A percentile compares a stretch with the other conserved stretches of the same genome.
Evolutionary conservation across 2,113 vertebrate species (phyloP).

Genomic region (Lasiurus borealis): DNA sequence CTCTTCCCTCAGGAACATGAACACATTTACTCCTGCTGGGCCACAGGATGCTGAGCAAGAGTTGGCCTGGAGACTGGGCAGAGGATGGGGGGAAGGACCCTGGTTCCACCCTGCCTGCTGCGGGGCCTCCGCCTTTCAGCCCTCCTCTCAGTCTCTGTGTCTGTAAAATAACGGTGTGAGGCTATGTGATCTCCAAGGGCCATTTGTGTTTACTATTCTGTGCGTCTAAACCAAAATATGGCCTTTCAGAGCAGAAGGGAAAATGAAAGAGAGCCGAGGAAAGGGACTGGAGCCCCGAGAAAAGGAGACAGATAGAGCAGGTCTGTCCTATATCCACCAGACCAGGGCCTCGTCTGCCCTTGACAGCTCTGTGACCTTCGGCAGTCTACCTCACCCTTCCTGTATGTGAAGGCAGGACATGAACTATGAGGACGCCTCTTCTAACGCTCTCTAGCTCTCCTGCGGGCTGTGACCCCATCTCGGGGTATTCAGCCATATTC

Average conservation of each 20-base stretch:
- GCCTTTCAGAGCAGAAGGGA: constrained; percentile 6
- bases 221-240: neutral
- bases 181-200: neutral
- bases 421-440: neutral
- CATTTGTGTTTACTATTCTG: neutral
- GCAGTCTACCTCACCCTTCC: neutral
- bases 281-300: neutral
- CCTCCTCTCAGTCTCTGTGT: neutral
- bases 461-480: neutral
- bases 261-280: neutral
- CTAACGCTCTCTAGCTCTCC: neutral
- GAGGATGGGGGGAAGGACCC: neutral
- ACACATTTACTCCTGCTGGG: neutral
- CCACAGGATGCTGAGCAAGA: neutral
- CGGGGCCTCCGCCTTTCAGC: neutral
- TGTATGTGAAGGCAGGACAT: neutral
- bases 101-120: neutral
- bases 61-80: neutral
- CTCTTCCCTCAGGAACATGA: neutral
- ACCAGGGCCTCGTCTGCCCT: neutral
- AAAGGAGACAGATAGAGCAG: neutral
- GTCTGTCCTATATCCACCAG: neutral
- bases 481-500: neutral
- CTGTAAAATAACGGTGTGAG: neutral
- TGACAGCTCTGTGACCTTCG: neutral